Evolutionary conservation across 2,113 vertebrate species (phyloP).

Genomic region (Phaethon lepturus): DNA sequence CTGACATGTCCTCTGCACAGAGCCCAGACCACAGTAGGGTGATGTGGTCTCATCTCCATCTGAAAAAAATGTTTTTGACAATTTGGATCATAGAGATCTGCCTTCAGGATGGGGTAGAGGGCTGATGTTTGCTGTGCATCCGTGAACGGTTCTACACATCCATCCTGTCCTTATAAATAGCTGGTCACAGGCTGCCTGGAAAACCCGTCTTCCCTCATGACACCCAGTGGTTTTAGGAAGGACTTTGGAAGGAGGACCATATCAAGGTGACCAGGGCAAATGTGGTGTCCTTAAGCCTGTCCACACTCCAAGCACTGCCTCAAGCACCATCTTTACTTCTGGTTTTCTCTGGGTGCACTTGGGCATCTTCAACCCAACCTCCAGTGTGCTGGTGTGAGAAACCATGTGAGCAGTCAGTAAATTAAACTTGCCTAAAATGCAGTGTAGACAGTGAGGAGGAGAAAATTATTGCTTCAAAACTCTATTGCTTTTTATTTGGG

Average conservation of each 20-base stretch:
- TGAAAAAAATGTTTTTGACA: background rate
- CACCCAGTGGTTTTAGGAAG: background rate
- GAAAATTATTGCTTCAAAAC: background rate
- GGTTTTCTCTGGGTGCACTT: background rate
- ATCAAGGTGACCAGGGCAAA: fast-evolving
- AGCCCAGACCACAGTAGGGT: background rate
- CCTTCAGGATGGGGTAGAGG: background rate
- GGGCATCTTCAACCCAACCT: background rate
- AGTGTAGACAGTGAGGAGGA: background rate
- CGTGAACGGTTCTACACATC: fast-evolving
- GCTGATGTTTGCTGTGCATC: background rate
- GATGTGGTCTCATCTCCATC: background rate
- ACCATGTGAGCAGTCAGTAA: background rate
- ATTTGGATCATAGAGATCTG: background rate
- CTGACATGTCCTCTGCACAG: background rate
- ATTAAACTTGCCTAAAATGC: background rate
- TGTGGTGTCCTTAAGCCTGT: fast-evolving
- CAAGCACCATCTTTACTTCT: background rate
- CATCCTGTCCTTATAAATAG: background rate
- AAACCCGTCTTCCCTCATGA: background rate
- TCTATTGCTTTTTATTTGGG: background rate
- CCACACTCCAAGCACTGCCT: fast-evolving
- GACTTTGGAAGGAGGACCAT: background rate
- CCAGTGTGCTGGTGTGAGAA: background rate
- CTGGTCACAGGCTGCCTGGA: background rate